Evolutionary conservation across 2,113 vertebrate genomes (phyloP), one percentile per base, ranked within the genome.

Genomic region (Hypanus sabinus): DNA sequence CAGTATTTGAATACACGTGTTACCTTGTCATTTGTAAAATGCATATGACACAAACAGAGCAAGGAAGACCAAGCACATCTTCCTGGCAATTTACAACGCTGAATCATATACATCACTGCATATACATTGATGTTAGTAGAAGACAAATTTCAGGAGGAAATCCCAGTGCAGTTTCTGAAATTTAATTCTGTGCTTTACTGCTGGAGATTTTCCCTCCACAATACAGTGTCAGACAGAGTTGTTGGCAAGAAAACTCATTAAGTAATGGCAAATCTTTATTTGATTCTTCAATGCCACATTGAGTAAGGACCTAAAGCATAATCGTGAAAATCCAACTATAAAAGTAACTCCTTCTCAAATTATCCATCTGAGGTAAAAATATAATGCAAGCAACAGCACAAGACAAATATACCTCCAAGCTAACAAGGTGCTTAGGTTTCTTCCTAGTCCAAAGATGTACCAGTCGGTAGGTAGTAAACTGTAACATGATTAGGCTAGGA

Each of bases 121-220:
- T 46, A 46, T 46, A 46, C 46, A 46, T 1, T 46, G 46, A 46
- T n/a, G 12, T 30, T 55, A 88, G 10, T n/a, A 4, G 46, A 60
- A 57, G 83, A 88, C n/a, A 88, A 62, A 88, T 9, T 30, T 62
- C 3, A 88, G 12, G 57, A n/a, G 20, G 71, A 73, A 73, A 73
- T 73, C 22, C 71, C 16, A 90, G 5, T 57, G n/a, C 85, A 90
- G 30, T 36, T 90, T 90, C 30, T 33, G n/a, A 90, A 90, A 90
- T 90, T 65, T 33, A 90, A 90, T 60, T 20, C 57, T 90, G 18
- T 90, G 85, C 85, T 90, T 6, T 68, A 62, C n/a, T 88, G 55
- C 11, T 68, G 16, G 33, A 90, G 60, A 65, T 65, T 65, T 90
- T 90, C 4, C 20, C 85, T 88, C 30, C 60, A 65, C 57, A 88